phyloP scores from a whole-genome alignment of 2,797 vertebrate genomes.

The Hypotaenidia philippensis region DNA sequence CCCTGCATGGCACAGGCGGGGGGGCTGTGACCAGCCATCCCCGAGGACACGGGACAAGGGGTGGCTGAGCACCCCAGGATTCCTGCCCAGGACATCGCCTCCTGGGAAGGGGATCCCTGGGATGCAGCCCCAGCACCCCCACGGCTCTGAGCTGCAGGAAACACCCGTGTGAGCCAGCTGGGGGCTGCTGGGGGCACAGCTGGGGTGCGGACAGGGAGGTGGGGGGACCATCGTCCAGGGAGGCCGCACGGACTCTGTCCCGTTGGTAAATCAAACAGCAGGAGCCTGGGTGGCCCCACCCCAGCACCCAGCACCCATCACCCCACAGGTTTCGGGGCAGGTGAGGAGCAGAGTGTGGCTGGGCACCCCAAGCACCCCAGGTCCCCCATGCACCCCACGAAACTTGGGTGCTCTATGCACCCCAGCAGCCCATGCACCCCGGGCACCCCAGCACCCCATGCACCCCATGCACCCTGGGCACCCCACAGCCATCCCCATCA shows the following conservation, averaged over 20 bases:
- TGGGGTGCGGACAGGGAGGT: too few species aligned
- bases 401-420: not conserved
- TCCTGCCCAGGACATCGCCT: not conserved
- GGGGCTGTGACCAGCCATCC: not conserved
- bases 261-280: not conserved
- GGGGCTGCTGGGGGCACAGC: rapidly evolving
- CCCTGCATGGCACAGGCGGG: rapidly evolving
- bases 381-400: too few species aligned
- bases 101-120: not conserved
- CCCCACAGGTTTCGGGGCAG: not conserved
- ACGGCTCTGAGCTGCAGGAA: rapidly evolving
- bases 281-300: not conserved
- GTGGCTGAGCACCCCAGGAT: rapidly evolving
- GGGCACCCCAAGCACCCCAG: not conserved
- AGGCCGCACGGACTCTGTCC: conserved; percentile 9
- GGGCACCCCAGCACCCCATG: not conserved
- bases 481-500: not conserved
- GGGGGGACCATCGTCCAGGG: not conserved
- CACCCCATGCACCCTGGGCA: not conserved
- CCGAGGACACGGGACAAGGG: not conserved
- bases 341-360: rapidly evolving
- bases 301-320: rapidly evolving
- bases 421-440: not conserved
- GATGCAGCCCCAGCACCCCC: not conserved
- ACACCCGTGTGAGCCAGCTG: not conserved